A percentile compares a stretch with the other conserved stretches of the same genome.
phyloP scores from a whole-genome alignment of 64 coral and sea anemone species.

The Stylophora pistillata region DNA sequence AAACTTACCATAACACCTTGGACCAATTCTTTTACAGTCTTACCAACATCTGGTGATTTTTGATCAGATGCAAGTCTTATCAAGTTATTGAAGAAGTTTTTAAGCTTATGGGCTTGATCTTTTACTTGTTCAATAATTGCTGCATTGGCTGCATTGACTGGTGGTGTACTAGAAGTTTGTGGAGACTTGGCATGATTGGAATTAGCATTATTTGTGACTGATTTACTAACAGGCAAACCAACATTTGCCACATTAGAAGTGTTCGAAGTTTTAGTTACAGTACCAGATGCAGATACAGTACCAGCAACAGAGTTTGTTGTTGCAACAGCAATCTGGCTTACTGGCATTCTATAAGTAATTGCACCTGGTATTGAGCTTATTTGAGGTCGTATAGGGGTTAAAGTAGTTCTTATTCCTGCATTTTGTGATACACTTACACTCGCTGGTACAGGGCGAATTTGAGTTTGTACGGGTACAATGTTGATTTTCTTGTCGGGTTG shows the following conservation, averaged over 20 bases:
- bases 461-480: constrained; percentile 28
- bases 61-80: constrained; percentile 86
- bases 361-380: constrained; percentile 56
- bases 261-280: constrained; percentile 22
- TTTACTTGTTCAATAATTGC: constrained; percentile 76
- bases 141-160: constrained; percentile 59
- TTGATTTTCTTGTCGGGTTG: constrained; percentile 67
- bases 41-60: constrained; percentile 91
- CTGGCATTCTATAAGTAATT: constrained; percentile 60
- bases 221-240: constrained; percentile 12
- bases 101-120: constrained; percentile 84
- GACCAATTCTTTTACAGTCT: constrained; percentile 87
- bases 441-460: constrained; percentile 45
- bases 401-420: constrained; percentile 57
- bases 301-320: constrained; percentile 20
- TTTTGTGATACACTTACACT: constrained; percentile 39
- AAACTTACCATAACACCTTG: constrained; percentile 94
- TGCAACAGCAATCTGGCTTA: constrained; percentile 32
- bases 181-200: constrained; percentile 10
- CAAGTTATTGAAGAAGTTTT: constrained; percentile 88
- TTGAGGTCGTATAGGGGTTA: constrained; percentile 64
- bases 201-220: constrained; percentile 29
- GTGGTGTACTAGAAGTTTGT: constrained; percentile 20
- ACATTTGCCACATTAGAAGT: constrained; percentile 19
- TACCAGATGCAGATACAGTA: constrained; percentile 13